A percentile compares a stretch with the other conserved stretches of the same genome.
phyloP scores from a whole-genome alignment of 2,888 invertebrate species.

The Cyrtodaria siliqua region DNA sequence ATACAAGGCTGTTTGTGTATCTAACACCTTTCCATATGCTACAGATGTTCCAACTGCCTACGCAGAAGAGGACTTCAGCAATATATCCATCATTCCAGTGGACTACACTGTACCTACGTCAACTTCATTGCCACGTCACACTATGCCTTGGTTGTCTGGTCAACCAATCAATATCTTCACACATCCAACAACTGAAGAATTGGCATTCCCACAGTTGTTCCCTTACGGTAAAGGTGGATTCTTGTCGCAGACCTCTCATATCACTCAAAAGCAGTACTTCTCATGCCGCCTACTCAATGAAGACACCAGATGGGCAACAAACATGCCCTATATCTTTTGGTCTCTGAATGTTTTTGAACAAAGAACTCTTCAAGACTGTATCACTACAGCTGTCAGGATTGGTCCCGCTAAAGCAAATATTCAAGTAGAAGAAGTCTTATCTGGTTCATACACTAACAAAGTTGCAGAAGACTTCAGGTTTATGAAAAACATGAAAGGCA shows the following conservation, averaged over 20 bases:
- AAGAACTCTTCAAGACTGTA: conserved; percentile 2
- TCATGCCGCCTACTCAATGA: conserved; percentile 25
- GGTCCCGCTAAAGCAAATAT: background rate
- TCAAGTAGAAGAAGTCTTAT: conserved; percentile 19
- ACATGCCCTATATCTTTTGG: conserved; percentile 36
- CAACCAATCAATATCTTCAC: conserved; percentile 35
- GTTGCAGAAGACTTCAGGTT: conserved; percentile 41
- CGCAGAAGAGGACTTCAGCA: too few species aligned
- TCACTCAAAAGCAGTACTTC: conserved; percentile 32
- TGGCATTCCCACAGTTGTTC: conserved; percentile 41
- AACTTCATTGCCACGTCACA: background rate
- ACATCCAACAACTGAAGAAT: conserved; percentile 21
- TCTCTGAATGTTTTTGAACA: conserved; percentile 41
- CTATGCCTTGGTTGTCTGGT: conserved; percentile 20
- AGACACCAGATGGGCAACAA: conserved; percentile 26
- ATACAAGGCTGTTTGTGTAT: too few species aligned
- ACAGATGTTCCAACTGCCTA: too few species aligned
- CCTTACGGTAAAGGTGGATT: conserved; percentile 30
- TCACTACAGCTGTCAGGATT: conserved; percentile 33
- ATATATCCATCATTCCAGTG: conserved; percentile 12
- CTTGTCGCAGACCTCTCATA: background rate
- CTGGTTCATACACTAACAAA: background rate
- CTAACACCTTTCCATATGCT: too few species aligned
- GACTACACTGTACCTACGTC: conserved; percentile 23
- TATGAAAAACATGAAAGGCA: conserved; percentile 43